These are phyloP conservation scores for Smittia sp. DNA, from an alignment of 2,888 invertebrate species.

Conservation along the genomic window DNA sequence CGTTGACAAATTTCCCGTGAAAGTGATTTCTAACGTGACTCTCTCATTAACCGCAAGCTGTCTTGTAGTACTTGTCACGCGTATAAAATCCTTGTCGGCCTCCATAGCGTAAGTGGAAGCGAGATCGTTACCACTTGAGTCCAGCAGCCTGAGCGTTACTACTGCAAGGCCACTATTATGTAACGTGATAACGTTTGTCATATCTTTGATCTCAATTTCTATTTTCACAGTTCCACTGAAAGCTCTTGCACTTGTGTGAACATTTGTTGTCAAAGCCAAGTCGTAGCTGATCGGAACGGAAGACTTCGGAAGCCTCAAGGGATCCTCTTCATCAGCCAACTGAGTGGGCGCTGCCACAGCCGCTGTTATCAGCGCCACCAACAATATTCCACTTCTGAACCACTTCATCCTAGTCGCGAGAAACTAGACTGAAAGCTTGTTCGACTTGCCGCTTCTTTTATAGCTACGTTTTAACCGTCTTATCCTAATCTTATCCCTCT, in stretches of 20 bases:
- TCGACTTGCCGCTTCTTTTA: neutral
- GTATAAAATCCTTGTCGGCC: neutral
- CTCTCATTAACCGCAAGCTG: neutral
- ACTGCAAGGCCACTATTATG: slow-evolving; percentile 8
- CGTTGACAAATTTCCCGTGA: neutral
- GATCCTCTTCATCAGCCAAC: slow-evolving; percentile 2
- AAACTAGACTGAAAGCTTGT: slow-evolving; percentile 17
- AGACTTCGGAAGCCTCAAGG: neutral
- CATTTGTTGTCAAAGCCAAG: neutral
- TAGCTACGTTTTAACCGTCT: neutral
- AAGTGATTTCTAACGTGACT: neutral
- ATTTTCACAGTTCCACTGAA: slow-evolving; percentile 3
- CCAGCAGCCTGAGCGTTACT: neutral
- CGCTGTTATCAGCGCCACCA: slow-evolving; percentile 7
- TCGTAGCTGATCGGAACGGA: slow-evolving; percentile 3
- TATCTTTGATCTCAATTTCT: neutral
- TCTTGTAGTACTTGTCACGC: neutral
- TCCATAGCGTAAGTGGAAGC: neutral
- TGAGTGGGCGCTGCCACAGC: neutral
- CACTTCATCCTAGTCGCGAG: slow-evolving; percentile 21
- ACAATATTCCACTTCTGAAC: neutral
- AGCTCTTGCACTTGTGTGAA: slow-evolving; percentile 6
- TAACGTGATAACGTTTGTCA: neutral
- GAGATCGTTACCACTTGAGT: neutral
- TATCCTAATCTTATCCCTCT: neutral